phyloP scores from a whole-genome alignment of 2,113 vertebrate genomes.

The Elachura formosa region DNA sequence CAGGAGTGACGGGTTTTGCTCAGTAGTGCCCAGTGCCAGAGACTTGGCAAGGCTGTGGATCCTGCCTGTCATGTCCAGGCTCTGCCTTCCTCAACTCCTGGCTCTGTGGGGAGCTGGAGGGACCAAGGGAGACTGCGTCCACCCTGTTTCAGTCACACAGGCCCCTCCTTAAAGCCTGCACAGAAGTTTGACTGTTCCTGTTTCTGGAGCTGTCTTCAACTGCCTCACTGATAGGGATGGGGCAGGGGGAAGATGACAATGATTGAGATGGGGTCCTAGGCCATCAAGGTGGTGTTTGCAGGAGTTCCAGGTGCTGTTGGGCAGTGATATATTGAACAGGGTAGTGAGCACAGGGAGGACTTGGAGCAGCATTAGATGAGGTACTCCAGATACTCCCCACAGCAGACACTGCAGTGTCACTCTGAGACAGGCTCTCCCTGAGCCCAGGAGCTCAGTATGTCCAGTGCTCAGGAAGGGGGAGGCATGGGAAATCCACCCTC shows the following conservation, averaged over 20 bases:
- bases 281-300: neutral
- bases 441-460: neutral
- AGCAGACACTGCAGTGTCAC: neutral
- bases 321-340: neutral
- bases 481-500: neutral
- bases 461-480: neutral
- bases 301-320: neutral
- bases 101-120: neutral
- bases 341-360: neutral
- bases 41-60: neutral
- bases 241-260: fast-evolving
- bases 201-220: neutral
- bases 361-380: neutral
- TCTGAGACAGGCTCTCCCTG: fast-evolving
- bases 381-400: fast-evolving
- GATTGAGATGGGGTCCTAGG: neutral
- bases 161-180: neutral
- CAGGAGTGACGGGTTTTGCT: neutral
- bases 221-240: fast-evolving
- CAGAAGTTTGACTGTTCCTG: neutral
- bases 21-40: neutral
- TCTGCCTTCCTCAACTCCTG: neutral
- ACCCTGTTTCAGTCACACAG: neutral
- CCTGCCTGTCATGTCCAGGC: neutral
- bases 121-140: neutral